Base-by-base conservation (phyloP, 1,140 invertebrate genomes). In the Platorchestia sp. region DNA sequence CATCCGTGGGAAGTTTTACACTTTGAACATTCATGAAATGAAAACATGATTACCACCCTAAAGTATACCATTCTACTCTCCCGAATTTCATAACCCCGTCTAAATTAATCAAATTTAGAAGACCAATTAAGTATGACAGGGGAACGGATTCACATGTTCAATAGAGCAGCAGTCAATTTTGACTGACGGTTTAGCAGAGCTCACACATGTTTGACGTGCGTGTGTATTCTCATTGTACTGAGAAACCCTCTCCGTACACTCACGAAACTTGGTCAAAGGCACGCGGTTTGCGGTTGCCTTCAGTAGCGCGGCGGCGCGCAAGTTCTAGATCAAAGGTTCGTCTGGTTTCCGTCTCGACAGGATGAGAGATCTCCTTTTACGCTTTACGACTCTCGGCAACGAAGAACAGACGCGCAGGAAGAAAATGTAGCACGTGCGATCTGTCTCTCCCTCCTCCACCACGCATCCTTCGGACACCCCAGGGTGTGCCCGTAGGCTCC, bases 401-500 rank as follows among this genome's bases (percentile, higher is more conserved):
- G 87, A 89, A 14, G 5, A 89, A 27, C 87, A 89, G 87, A 89
- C 87, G 43, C 87, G 42, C 87, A 89, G 87, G 87, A 89, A 89
- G 43, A 41, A 42, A 44, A 41, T 42, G 5, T 89, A 89, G 87
- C 87, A 89, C 87, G 87, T 89, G 87, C 87, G 87, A 42, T 89
- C 87, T 27, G 59, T 51, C 19, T 36, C 59, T 36, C 59, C 59
- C 59, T 75, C 59, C 59, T 36, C 59, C 59, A 42, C 43, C 87
- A 89, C 27, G 87, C 36, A 89, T 89, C 87, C 87, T 89, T 43
- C 87, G 27, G 87, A 75, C 59, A 75, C 59, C 59, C 59, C 27
- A 75, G 59, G 27, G 59, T 36, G 59, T 75, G 59, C 59, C 59
- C 59, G 14, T 1, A 75, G 59, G 59, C 59, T 89, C 87, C 87